A percentile compares a stretch with the other conserved stretches of the same genome.
These are phyloP conservation scores for Cerceris rybyensis DNA, from an alignment of 2,888 invertebrate genomes.

Conservation along the genomic window DNA sequence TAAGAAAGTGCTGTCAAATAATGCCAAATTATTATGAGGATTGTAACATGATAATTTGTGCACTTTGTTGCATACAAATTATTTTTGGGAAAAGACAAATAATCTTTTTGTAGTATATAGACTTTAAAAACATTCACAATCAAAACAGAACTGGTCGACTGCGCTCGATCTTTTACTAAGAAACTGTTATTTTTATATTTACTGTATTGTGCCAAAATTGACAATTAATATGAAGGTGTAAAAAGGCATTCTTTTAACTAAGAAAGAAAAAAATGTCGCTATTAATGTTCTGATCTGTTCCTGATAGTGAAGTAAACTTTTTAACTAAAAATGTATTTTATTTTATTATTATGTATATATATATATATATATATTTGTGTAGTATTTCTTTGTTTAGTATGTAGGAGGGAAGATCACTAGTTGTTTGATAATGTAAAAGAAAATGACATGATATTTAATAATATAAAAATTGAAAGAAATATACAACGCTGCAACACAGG, in stretches of 20 bases:
- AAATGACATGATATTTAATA: too few relatives aligned
- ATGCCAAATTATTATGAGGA: constrained; percentile 39
- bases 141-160: constrained; percentile 32
- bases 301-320: neutral
- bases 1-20: constrained; percentile 13
- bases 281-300: neutral
- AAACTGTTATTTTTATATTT: constrained; percentile 31
- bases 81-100: constrained; percentile 37
- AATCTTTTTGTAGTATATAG: constrained; percentile 14
- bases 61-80: constrained; percentile 31
- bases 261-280: neutral
- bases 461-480: too few relatives aligned
- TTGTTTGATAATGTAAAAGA: too few relatives aligned
- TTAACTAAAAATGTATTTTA: neutral
- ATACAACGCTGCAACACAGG: too few relatives aligned
- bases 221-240: constrained; percentile 2
- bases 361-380: neutral
- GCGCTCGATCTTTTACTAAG: constrained; percentile 15
- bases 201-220: constrained; percentile 59
- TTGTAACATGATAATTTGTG: constrained; percentile 9
- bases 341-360: too few relatives aligned
- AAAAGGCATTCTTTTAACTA: constrained; percentile 6
- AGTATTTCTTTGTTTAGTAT: neutral
- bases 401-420: too few relatives aligned
- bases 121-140: constrained; percentile 21